Evolutionary conservation across 1,140 invertebrate species (phyloP), one percentile per base, ranked within the genome.

Genomic region (Pinna nobilis): DNA sequence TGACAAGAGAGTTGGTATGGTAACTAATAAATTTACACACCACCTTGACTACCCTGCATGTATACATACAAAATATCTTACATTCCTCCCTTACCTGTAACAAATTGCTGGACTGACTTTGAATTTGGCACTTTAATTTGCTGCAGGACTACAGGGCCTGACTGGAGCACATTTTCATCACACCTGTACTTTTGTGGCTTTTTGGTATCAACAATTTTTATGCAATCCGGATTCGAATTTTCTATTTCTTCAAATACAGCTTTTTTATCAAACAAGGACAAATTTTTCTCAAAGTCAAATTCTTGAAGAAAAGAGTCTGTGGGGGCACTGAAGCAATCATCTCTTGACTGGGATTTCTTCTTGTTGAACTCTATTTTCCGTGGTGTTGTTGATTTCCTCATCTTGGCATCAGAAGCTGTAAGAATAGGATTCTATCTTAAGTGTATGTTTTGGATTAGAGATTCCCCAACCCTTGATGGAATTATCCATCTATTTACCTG

Each of bases 241-340:
- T 94, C 93, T 70, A 95, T 92, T 87, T 94, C 92, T 82, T 95
- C 93, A 92, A 93, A 94, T 63, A 89, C 86, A 59, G 90, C 91
- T 81, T 91, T 87, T 90, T 97, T 97, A 89, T 97, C 94, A 90
- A 97, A 97, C 30, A 97, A 89, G 13, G 95, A 95, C 23, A 97
- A 90, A 91, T 97, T 97, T 75, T 95, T 96, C 87, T 97, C 95
- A 92, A 97, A 97, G 91, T 97, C 96, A 91, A 97, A 97, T 82
- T 95, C 92, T 84, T 95, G 92, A 23, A 88, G 81, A 37, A 90
- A 91, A 57, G 91, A 90, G 78, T 92, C 91, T 28, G 92, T 90
- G 5, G 91, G 90, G 41, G 90, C 91, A 74, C 91, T 92, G 84
- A 93, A 93, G 69, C 92, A 91, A 44, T 92, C 90, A 78, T 93